Evolutionary conservation across 2,888 invertebrate genomes (phyloP).

Genomic region (Tineola bisselliella): DNA sequence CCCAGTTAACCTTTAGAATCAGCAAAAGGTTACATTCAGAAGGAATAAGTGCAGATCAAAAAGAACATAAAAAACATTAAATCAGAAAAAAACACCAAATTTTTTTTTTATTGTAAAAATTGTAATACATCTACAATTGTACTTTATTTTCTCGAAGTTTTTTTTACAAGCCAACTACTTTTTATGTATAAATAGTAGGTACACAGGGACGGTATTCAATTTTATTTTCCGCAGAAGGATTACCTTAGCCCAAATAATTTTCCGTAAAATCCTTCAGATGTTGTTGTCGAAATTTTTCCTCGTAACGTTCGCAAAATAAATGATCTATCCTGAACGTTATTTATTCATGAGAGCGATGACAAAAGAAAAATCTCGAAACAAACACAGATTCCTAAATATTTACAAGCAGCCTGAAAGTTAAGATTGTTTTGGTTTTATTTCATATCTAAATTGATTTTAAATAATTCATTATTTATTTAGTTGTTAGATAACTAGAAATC

Average conservation of each 20-base stretch:
- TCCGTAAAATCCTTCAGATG: not conserved
- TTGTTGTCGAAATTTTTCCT: not conserved
- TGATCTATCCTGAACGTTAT: constrained; percentile 4
- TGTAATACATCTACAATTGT: too few relatives aligned
- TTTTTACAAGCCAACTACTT: too few relatives aligned
- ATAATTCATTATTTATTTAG: too few relatives aligned
- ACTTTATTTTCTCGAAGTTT: too few relatives aligned
- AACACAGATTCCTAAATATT: not conserved
- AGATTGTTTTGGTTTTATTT: not conserved
- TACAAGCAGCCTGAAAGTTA: not conserved
- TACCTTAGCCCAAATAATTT: not conserved
- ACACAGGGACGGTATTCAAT: not conserved
- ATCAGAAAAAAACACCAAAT: too few relatives aligned
- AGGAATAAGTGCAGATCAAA: too few relatives aligned
- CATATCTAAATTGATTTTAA: not conserved
- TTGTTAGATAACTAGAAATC: too few relatives aligned
- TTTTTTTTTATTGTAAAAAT: too few relatives aligned
- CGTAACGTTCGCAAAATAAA: not conserved
- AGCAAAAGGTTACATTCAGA: too few relatives aligned
- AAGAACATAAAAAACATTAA: too few relatives aligned
- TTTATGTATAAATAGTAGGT: not conserved
- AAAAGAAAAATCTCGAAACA: not conserved
- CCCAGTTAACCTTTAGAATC: too few relatives aligned
- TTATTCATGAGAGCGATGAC: constrained; percentile 6
- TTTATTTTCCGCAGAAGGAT: not conserved